Base-by-base conservation (phyloP, 2,888 invertebrate species). In the Beris chalybata region DNA sequence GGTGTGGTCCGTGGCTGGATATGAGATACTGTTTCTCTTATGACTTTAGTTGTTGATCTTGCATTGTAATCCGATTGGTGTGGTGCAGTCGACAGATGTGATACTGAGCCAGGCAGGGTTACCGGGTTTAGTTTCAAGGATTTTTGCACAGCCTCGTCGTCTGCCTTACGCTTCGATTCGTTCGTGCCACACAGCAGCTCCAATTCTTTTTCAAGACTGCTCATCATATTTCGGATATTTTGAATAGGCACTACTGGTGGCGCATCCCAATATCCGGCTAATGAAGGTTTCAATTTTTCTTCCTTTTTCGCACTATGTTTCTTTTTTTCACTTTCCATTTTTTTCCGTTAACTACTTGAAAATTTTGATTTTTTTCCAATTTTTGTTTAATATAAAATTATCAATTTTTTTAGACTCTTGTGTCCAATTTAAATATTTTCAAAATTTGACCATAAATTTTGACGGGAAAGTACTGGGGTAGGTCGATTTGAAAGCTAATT, bases 141-240 rank as follows among this genome's bases (percentile, higher is more conserved):
- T 7, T 63, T 83, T 82, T 59, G 83, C 70, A 66, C 89, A 78
- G 38, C 38, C 5, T 87, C 86, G 7, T 15, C 11, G 0, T 38
- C 38, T 9, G 7, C 9, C 1, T 38, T 5, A 7, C 38, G 5
- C 4, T 56, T 56, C 22, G 13, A n/a, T 5, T 58, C 30, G 7
- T 47, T 58, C 4, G 47, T 7, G 0, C 47, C 58, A 11, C 15
- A 45, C 58, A 58, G 58, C n/a, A 58, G 47, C 45, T 45, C 58
- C 30, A 67, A 38, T 56, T 67, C 67, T 13, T 67, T 67, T 11
- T 65, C 64, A 4, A 65, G 15, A 29, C 58, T 64, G 4, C 58
- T 54, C 45, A 67, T 50, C 58, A 54, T 64, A 13, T 53, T 22
- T 5, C 65, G 58, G 11, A 67, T 59, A 47, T 58, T 58, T 47